A percentile compares a stretch with the other conserved stretches of the same genome.
Evolutionary conservation across 2,797 vertebrate species (phyloP).

Genomic region (Phoeniculus purpureus): DNA sequence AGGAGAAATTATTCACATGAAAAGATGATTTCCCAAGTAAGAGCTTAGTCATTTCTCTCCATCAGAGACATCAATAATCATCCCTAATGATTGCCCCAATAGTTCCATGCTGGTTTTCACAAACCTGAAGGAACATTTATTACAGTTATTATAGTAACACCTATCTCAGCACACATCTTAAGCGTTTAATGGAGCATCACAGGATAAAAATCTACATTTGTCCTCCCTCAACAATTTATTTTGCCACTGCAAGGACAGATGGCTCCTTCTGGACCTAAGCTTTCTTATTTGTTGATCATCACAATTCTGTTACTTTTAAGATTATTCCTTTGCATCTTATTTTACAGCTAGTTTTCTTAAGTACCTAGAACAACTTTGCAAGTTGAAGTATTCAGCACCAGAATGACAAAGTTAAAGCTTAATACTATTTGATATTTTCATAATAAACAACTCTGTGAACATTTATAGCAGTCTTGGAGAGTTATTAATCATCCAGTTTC

Average conservation of each 20-base stretch:
- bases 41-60: slow-evolving; percentile 5
- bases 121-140: slow-evolving; percentile 29
- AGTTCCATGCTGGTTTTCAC: slow-evolving; percentile 20
- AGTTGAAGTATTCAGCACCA: not conserved
- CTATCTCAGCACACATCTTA: slow-evolving; percentile 38
- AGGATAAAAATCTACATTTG: slow-evolving; percentile 44
- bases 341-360: not conserved
- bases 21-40: not conserved
- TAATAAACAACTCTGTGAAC: not conserved
- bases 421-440: not conserved
- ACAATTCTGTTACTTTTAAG: not conserved
- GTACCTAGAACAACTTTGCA: not conserved
- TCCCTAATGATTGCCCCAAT: not conserved
- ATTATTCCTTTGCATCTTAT: not conserved
- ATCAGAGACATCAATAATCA: not conserved
- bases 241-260: not conserved
- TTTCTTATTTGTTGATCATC: not conserved
- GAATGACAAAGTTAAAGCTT: not conserved
- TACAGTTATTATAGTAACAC: slow-evolving; percentile 38
- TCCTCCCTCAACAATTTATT: slow-evolving; percentile 13
- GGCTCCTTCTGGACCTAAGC: not conserved
- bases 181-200: slow-evolving; percentile 32
- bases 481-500: not conserved
- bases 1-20: not conserved
- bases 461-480: not conserved